A percentile compares a stretch with the other conserved stretches of the same genome.
These are phyloP conservation scores for Corythaixoides concolor DNA, from an alignment of 2,113 vertebrate genomes.

Conservation along the genomic window DNA sequence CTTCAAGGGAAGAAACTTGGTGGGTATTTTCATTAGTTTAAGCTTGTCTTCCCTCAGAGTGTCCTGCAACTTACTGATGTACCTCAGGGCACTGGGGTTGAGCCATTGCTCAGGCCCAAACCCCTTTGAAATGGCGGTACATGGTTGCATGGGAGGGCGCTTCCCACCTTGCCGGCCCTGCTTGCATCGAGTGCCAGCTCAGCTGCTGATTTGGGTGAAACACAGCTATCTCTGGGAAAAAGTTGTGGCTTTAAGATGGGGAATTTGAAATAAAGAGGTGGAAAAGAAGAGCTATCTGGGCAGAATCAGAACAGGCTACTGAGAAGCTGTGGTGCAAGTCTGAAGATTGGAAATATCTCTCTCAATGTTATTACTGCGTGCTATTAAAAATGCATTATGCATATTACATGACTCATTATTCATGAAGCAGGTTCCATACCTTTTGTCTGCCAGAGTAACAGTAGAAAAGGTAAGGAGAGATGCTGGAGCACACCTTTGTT, in stretches of 20 bases:
- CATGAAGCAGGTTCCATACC: conserved; percentile 78
- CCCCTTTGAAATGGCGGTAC: accelerated
- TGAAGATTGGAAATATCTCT: conserved; percentile 81
- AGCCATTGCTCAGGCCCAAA: background rate
- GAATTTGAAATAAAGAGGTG: background rate
- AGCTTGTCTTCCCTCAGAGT: background rate
- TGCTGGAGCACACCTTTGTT: conserved; percentile 82
- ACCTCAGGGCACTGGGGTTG: accelerated
- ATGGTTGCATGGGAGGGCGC: background rate
- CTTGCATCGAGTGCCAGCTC: accelerated
- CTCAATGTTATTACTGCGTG: conserved; percentile 74
- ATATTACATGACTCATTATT: conserved; percentile 85
- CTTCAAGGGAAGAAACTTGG: accelerated
- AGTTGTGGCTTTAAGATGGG: background rate
- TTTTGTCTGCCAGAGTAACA: conserved; percentile 82
- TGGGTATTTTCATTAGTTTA: background rate
- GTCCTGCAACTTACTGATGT: background rate
- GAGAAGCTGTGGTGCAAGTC: conserved; percentile 52
- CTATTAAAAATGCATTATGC: conserved; percentile 83
- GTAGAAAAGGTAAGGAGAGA: conserved; percentile 82
- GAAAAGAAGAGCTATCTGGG: background rate
- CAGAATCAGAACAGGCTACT: conserved; percentile 81
- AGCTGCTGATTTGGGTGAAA: background rate
- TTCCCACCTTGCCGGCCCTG: accelerated
- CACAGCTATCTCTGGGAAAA: background rate